Base-by-base conservation (phyloP, 2,888 invertebrate genomes). In the Latrodectus hesperus region DNA sequence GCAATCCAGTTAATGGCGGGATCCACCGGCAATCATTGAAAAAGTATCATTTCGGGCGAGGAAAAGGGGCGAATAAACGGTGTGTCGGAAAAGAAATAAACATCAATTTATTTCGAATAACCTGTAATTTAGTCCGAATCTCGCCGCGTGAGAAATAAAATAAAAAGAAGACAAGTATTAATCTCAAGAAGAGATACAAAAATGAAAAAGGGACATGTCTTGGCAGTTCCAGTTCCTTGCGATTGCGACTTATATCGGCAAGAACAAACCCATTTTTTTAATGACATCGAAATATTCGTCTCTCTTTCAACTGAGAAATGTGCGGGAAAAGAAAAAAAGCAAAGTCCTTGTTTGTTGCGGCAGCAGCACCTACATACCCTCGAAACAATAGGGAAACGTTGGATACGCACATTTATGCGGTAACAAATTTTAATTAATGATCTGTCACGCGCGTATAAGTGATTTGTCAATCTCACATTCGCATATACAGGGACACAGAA, bases 351-450 rank as follows among this genome's bases (percentile, higher is more conserved):
- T 60, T 60, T 60, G 60, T 60, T 12, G 60, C 12, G 73, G 67
- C 73, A 73, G 73, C 81, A 26, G 64, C 75, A 12, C 22, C 26
- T 17, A 65, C 75, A 75, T 55, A 74, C 22, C 17, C 71, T 80
- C 26, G 65, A 53, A 82, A 82, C 81, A 75, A 75, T 82, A 53
- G 82, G 60, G 55, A n/a, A 49, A 22, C 51, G 55, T 17, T n/a
- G 51, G 55, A 55, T 14, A 81, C 53, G 81, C 74, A 70, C 26
- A 75, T 60, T 68, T 49, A 26, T 70, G 26, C 82, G 75, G 22
- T n/a, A 49, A 72, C 70, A 65, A 67, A 49, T 71, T 76, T 72
- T 84, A 84, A 84, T 84, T 84, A 84, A 84, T 72, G 84, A 84
- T 71, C 74, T 84, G 84, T 78, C 84, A 84, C 53, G 72, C 3